Evolutionary conservation across 2,888 invertebrate genomes (phyloP).

Genomic region (Colostygia pectinataria): DNA sequence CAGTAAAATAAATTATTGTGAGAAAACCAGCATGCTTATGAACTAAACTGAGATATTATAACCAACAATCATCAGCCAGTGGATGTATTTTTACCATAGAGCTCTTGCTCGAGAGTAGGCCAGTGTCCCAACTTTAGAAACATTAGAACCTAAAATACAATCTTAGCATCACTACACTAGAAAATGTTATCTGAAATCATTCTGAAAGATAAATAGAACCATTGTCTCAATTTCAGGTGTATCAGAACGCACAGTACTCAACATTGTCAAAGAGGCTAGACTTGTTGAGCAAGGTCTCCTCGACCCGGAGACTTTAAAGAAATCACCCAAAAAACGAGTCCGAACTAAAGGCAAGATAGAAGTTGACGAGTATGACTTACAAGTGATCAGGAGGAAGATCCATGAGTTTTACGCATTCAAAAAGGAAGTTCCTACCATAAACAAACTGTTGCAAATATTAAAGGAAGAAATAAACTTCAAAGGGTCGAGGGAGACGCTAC

Average conservation of each 20-base stretch:
- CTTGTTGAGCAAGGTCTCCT: conserved; percentile 72
- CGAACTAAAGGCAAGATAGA: conserved; percentile 75
- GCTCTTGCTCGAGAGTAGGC: too few species aligned
- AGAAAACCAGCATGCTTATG: too few species aligned
- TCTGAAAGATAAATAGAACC: too few species aligned
- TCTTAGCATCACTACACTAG: too few species aligned
- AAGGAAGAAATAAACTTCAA: conserved; percentile 76
- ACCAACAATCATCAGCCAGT: too few species aligned
- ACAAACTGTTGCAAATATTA: conserved; percentile 70
- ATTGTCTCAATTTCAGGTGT: conserved; percentile 57
- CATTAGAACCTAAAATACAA: too few species aligned
- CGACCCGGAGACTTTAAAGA: conserved; percentile 72
- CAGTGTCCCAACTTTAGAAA: too few species aligned
- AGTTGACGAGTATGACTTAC: conserved; percentile 72
- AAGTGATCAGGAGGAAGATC: conserved; percentile 72
- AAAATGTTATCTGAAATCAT: too few species aligned
- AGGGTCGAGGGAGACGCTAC: conserved; percentile 71
- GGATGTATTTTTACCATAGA: too few species aligned
- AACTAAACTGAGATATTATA: too few species aligned
- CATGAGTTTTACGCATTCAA: conserved; percentile 78
- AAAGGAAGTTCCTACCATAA: conserved; percentile 76
- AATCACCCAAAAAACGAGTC: conserved; percentile 69
- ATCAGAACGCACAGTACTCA: conserved; percentile 72
- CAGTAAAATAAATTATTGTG: too few species aligned
- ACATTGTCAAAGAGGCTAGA: conserved; percentile 74